A percentile compares a stretch with the other conserved stretches of the same genome.
These are phyloP conservation scores for Labeo catla DNA, from an alignment of 2,113 vertebrate species.

Conservation along the genomic window DNA sequence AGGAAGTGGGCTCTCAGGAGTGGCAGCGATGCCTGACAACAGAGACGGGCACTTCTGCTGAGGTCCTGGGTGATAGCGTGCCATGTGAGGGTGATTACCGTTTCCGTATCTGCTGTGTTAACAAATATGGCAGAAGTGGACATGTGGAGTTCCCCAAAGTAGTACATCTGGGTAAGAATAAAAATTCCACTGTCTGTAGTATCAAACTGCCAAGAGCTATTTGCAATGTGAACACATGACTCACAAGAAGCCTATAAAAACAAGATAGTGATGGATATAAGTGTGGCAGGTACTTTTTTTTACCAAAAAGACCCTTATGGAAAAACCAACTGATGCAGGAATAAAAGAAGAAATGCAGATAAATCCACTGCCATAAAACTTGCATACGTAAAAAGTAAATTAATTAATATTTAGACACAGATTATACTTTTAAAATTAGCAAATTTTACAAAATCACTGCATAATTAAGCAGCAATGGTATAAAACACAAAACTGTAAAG, in stretches of 20 bases:
- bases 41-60: slow-evolving; percentile 75
- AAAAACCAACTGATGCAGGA: background rate
- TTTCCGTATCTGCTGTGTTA: slow-evolving; percentile 86
- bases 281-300: background rate
- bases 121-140: slow-evolving; percentile 85
- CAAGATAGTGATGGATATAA: background rate
- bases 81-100: slow-evolving; percentile 83
- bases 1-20: slow-evolving; percentile 81
- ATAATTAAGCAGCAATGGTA: too few species aligned
- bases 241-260: background rate
- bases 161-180: slow-evolving; percentile 83
- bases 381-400: background rate
- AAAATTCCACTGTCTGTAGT: background rate
- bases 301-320: background rate
- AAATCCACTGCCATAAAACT: background rate
- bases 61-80: slow-evolving; percentile 81
- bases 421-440: background rate
- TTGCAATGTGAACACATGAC: background rate
- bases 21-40: slow-evolving; percentile 90
- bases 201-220: background rate
- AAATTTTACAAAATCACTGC: background rate
- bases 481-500: background rate
- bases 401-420: background rate
- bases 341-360: background rate
- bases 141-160: slow-evolving; percentile 85